Percentiles rank a stretch among this genome's conserved stretches.
Conservation (phyloP, 2,888 invertebrate genomes). For the Caenorhabditis zanzibari region DNA sequence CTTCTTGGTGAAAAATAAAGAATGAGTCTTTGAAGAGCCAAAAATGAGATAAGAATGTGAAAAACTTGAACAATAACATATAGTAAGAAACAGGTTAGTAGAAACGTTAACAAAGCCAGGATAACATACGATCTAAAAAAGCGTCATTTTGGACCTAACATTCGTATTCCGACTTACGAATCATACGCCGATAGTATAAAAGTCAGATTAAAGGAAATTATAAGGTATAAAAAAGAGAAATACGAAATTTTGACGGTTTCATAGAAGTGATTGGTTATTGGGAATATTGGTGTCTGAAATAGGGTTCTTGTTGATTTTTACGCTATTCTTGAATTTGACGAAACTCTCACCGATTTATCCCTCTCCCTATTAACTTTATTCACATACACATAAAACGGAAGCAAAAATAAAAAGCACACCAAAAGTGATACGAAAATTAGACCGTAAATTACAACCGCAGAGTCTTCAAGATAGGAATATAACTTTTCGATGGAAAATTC, state of each 20-base stretch:
- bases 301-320: no score
- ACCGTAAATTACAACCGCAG: background rate
- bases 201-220: background rate
- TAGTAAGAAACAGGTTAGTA: background rate
- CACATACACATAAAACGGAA: slow-evolving; percentile 20
- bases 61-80: slow-evolving; percentile 14
- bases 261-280: slow-evolving; percentile 21
- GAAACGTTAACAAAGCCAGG: background rate
- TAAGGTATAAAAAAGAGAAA: background rate
- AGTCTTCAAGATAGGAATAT: background rate
- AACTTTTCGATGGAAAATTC: background rate
- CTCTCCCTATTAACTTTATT: slow-evolving; percentile 3
- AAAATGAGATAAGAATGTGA: background rate
- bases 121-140: background rate
- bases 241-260: slow-evolving; percentile 3
- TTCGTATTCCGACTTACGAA: no score
- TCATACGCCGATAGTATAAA: background rate
- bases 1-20: background rate
- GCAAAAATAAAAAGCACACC: background rate
- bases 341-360: slow-evolving; percentile 9
- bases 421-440: background rate
- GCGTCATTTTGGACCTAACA: background rate
- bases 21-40: background rate
- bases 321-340: background rate
- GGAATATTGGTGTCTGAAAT: slow-evolving; percentile 5